Base-by-base conservation (phyloP, 2,113 vertebrate species). In the Odobenus rosmarus region DNA sequence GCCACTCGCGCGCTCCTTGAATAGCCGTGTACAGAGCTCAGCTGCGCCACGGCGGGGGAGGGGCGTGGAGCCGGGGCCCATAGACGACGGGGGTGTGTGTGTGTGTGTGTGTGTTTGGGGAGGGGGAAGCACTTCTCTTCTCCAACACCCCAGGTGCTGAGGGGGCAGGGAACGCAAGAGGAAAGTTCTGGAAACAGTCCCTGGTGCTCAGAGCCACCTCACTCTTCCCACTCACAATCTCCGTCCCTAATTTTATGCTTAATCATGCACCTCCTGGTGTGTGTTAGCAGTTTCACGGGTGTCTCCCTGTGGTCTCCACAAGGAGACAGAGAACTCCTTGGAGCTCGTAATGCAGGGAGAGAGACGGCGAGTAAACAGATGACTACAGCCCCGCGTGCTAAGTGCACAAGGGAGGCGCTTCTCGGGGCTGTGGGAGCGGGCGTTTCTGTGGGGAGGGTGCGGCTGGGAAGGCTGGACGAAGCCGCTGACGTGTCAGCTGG, bases 331-430 rank as follows among this genome's bases (percentile, higher is more conserved):
- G 92, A 92, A 74, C 80, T 90, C 95, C 87, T 28, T 1, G 81
- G 95, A 93, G 94, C 90, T 95, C 84, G 1, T 96, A 90, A 98
- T 80, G 96, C 96, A 85, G 87, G 90, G 82, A 97, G 83, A 92
- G 86, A 96, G 97, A 96, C 95, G 85, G 97, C 89, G 21, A 64
- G 92, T 95, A 96, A 97, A 97, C 95, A 98, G 33, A 95, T 96
- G 97, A 97, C 97, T 64, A 5, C 51, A 84, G n/a, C 24, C 1
- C 12, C 5, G 24, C 59, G 96, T 72, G 81, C 96, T 79, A 15
- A 80, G 85, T 5, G 86, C 49, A 39, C 36, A 69, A 86, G 88
- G 95, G 96, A 39, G 95, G 94, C 1, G 92, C 79, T 83, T 55
- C 14, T 14, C 23, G 69, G 93, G 12, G 71, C 90, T 42, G 18